Percentiles rank a stretch among this genome's conserved stretches.
Evolutionary conservation across 2,113 vertebrate genomes (phyloP).

Genomic region (Onychostoma macrolepis): DNA sequence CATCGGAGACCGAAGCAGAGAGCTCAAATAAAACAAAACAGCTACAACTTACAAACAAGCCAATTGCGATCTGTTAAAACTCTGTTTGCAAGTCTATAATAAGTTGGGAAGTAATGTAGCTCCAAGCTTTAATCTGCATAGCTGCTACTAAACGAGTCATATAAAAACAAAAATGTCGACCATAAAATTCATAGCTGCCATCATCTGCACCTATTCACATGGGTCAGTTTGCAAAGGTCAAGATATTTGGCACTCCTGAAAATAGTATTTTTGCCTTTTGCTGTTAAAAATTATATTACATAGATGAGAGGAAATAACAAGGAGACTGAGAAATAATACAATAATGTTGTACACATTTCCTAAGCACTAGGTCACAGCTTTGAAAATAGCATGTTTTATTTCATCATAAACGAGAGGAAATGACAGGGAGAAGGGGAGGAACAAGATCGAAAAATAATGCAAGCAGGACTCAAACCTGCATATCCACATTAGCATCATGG

Average conservation of each 20-base stretch:
- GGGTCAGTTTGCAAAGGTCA: not conserved
- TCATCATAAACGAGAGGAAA: constrained; percentile 72
- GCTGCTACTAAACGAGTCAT: constrained; percentile 51
- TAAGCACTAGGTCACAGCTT: constrained; percentile 82
- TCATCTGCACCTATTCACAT: not conserved
- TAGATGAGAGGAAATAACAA: not conserved
- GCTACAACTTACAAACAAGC: constrained; percentile 23
- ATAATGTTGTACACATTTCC: not conserved
- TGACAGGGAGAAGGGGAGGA: not conserved
- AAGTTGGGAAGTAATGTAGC: constrained; percentile 30
- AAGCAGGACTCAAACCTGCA: not conserved
- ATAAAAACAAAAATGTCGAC: constrained; percentile 43
- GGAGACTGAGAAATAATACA: not conserved
- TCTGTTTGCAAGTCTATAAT: constrained; percentile 3
- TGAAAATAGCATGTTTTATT: constrained; percentile 83
- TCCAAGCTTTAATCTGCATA: constrained; percentile 53
- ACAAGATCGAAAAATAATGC: not conserved
- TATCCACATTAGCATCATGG: not conserved
- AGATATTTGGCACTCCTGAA: not conserved
- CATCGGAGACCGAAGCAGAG: constrained; percentile 61
- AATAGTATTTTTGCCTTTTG: not conserved
- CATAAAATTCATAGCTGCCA: constrained; percentile 24
- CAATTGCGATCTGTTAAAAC: constrained; percentile 18
- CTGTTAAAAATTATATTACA: not conserved
- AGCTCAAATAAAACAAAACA: constrained; percentile 51